Conservation (phyloP, 2,888 invertebrate species). For the Syritta pipiens region DNA sequence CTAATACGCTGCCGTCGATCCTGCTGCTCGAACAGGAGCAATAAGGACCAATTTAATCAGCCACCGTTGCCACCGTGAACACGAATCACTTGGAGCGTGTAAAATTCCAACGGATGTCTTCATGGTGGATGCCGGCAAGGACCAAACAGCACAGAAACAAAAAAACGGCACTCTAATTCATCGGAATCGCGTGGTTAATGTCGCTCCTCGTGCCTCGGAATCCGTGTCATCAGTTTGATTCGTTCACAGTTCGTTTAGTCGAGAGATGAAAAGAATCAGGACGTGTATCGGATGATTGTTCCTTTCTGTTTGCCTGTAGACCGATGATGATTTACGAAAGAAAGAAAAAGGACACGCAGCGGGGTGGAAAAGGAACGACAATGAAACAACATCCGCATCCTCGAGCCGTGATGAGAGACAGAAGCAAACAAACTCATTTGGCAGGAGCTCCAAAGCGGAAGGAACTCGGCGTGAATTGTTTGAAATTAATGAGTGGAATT, state of each 20-base stretch:
- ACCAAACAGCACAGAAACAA: neutral
- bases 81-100: constrained; percentile 47
- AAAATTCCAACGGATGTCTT: constrained; percentile 58
- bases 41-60: neutral
- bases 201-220: constrained; percentile 31
- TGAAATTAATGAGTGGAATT: constrained; percentile 30
- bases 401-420: neutral
- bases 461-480: constrained; percentile 6
- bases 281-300: constrained; percentile 26
- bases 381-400: neutral
- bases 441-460: constrained; percentile 1
- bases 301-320: too few relatives aligned
- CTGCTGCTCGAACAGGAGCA: neutral
- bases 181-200: constrained; percentile 61
- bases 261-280: neutral
- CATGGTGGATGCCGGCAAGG: constrained; percentile 27
- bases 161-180: constrained; percentile 36
- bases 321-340: too few relatives aligned
- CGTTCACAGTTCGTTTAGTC: constrained; percentile 57
- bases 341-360: constrained; percentile 16
- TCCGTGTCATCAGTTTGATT: constrained; percentile 43
- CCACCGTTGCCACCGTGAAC: neutral
- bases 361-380: constrained; percentile 30
- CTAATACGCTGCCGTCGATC: constrained; percentile 6
- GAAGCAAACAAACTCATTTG: constrained; percentile 13